A percentile compares a stretch with the other conserved stretches of the same genome.
These are phyloP conservation scores for Meiosimyza platycephala DNA, from an alignment of 2,888 invertebrate species.

Conservation along the genomic window DNA sequence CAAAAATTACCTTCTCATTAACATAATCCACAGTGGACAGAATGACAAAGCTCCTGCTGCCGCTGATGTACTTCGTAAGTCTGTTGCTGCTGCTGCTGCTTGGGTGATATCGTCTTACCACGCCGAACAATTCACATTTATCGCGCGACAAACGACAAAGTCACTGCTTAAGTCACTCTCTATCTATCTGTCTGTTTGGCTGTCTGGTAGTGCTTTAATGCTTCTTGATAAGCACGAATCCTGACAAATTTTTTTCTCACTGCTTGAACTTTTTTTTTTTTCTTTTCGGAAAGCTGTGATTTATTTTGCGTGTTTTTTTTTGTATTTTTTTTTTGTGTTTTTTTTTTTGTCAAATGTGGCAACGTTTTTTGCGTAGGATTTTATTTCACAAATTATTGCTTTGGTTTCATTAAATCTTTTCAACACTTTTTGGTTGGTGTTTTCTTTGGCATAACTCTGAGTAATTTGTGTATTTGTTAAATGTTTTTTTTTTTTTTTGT, in stretches of 20 bases:
- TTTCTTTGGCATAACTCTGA: background rate
- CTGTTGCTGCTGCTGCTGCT: background rate
- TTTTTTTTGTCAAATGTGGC: background rate
- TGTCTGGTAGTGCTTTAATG: conserved; percentile 34
- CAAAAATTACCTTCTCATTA: conserved; percentile 61
- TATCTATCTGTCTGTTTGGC: conserved; percentile 41
- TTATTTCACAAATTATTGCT: background rate
- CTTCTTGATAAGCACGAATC: conserved; percentile 8
- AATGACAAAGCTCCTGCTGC: conserved; percentile 24
- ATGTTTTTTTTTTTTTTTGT: background rate
- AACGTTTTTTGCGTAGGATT: background rate
- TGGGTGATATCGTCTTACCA: no score
- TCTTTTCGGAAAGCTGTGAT: background rate
- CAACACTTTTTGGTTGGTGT: no score
- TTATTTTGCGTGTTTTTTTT: conserved; percentile 5
- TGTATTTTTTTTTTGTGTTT: background rate
- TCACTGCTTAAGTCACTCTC: conserved; percentile 15
- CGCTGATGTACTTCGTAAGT: background rate
- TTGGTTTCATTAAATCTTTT: background rate
- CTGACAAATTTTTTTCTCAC: conserved; percentile 12
- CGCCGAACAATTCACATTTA: no score
- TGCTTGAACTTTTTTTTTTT: background rate
- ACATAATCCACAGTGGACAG: conserved; percentile 61
- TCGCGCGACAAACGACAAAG: no score
- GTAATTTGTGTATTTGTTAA: background rate